Conservation (phyloP, 2,113 vertebrate species). For the Odobenus rosmarus region DNA sequence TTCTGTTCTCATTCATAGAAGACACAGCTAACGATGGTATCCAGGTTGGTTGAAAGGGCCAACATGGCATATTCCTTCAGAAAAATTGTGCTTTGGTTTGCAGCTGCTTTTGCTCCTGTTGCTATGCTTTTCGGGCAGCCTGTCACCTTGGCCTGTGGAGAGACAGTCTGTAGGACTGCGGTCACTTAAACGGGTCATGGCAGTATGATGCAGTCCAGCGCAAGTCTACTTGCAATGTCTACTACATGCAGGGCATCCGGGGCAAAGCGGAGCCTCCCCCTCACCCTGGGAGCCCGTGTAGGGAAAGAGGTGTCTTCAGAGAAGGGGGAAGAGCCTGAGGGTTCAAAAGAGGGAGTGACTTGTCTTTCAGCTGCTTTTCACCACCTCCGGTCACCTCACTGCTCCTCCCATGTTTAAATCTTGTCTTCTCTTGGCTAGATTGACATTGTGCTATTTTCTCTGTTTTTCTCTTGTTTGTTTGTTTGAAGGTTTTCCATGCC, state of each 20-base stretch:
- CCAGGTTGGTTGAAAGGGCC: neutral
- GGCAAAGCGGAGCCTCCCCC: neutral
- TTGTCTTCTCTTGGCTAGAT: neutral
- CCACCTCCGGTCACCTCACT: neutral
- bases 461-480: neutral
- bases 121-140: neutral
- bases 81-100: neutral
- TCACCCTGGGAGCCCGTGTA: neutral
- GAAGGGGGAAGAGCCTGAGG: neutral
- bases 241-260: neutral
- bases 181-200: neutral
- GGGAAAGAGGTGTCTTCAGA: neutral
- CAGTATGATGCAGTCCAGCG: neutral
- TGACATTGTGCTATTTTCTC: neutral
- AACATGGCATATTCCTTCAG: neutral
- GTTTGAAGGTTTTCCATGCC: neutral
- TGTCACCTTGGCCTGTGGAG: neutral
- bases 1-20: neutral
- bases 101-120: neutral
- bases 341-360: neutral
- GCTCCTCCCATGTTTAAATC: conserved; percentile 27
- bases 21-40: neutral
- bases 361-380: neutral
- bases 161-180: neutral
- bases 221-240: neutral